Percentiles rank a stretch among this genome's conserved stretches.
Evolutionary conservation across 2,113 vertebrate genomes (phyloP).

Genomic region (Cyphomyrus plagiostoma): DNA sequence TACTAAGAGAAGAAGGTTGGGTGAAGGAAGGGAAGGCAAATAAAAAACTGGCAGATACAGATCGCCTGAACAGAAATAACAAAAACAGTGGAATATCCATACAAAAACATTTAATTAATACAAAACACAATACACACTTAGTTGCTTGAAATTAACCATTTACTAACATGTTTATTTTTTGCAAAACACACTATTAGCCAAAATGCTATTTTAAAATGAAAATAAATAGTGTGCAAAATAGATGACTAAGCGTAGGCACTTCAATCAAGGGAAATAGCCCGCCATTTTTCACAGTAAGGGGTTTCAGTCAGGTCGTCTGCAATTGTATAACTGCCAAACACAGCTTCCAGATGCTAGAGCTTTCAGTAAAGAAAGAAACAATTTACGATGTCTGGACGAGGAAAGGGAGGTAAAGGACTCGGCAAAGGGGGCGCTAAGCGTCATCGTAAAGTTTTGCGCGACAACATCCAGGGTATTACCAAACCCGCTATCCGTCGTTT

Average conservation of each 20-base stretch:
- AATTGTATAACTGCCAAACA: background rate
- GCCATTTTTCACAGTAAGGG: background rate
- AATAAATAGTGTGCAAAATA: background rate
- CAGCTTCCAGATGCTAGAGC: background rate
- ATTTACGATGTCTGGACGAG: background rate
- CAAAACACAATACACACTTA: no score
- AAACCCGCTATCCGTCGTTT: no score
- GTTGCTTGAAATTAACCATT: no score
- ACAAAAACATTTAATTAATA: background rate
- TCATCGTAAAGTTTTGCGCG: background rate
- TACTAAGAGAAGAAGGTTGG: background rate
- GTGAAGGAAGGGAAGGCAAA: background rate
- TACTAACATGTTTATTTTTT: no score
- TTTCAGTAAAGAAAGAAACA: fast-evolving
- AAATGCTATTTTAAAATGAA: background rate
- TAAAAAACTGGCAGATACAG: background rate
- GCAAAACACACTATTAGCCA: background rate
- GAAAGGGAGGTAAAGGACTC: background rate
- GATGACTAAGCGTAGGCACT: background rate
- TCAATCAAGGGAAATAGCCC: background rate
- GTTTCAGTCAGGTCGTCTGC: background rate
- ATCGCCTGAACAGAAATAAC: background rate
- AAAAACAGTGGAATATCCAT: background rate
- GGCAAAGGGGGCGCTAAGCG: background rate
- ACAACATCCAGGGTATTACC: background rate